Evolutionary conservation across 1,140 invertebrate species (phyloP), one percentile per base, ranked within the genome.

Genomic region (Hyphantria cunea): DNA sequence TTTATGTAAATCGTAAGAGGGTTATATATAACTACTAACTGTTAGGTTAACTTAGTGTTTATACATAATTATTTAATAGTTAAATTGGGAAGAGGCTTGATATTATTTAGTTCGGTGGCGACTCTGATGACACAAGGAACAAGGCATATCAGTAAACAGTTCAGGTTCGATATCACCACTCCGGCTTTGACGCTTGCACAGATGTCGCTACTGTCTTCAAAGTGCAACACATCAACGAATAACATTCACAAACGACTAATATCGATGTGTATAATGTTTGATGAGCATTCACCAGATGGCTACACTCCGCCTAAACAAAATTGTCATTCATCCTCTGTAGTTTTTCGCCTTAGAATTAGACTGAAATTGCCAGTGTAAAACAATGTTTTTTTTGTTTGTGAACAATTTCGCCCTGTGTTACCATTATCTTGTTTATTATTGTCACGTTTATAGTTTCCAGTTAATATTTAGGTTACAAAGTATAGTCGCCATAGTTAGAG

Each of bases 1-100:
- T 56, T 34, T 56, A 58, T 58, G 17, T 58, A 58, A 58, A 58
- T 58, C 48, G 45, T 58, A 58, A 58, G 44, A 48, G 15, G 53
- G 44, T 48, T 58, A 58, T 47, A n/a, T n/a, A 37, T 56, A 58
- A 44, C 44, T 25, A 49, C 55, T 58, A 58, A 58, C 55, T 58
- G 34, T 58, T 58, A 58, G 55, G 44, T 58, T 58, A 58, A 31
- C 10, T 64, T 62, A 53, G 39, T 62, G 50, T 62, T 63, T 63
- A 53, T 63, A 60, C 25, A 51, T 60, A 51, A 50, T 60, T 60
- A 60, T 60, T 50, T 51, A 49, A 58, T 58, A 60, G 39, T 42
- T 56, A 49, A 58, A 50, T 65, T 53, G 55, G 63, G 55, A 65
- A 65, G 63, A 65, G 63, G 63, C 62, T 64, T 60, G 42, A 60